A percentile compares a stretch with the other conserved stretches of the same genome.
These are phyloP conservation scores for Thera obeliscata DNA, from an alignment of 2,888 invertebrate genomes.

Conservation along the genomic window DNA sequence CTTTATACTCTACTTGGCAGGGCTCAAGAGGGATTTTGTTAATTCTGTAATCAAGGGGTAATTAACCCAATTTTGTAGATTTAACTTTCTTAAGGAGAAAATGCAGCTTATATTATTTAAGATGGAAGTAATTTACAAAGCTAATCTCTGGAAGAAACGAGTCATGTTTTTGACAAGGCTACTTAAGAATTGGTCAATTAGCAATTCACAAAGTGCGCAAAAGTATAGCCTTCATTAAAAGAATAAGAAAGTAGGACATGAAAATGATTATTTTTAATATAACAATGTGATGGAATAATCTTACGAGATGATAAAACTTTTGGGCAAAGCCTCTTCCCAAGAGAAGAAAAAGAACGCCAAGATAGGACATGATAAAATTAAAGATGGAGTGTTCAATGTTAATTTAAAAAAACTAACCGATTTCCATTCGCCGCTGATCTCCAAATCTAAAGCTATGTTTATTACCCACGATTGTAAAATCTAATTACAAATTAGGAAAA, in stretches of 20 bases:
- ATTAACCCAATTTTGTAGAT: conserved; percentile 28
- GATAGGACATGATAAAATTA: too few relatives aligned
- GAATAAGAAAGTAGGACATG: too few relatives aligned
- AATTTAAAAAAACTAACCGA: not conserved
- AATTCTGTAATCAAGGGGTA: conserved; percentile 31
- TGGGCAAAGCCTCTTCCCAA: too few relatives aligned
- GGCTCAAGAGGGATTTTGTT: conserved; percentile 18
- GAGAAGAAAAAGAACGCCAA: too few relatives aligned
- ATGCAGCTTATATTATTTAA: conserved; percentile 14
- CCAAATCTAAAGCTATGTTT: not conserved
- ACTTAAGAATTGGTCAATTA: not conserved
- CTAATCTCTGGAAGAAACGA: conserved; percentile 17
- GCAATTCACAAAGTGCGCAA: not conserved
- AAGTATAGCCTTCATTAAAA: too few relatives aligned
- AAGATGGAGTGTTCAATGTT: not conserved
- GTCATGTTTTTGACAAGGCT: not conserved
- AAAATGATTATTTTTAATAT: too few relatives aligned
- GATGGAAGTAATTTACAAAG: conserved; percentile 18
- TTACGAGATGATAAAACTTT: too few relatives aligned
- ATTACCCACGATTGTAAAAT: not conserved
- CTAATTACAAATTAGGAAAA: not conserved
- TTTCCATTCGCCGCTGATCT: conserved; percentile 1
- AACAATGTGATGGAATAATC: too few relatives aligned
- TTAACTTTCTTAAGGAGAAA: conserved; percentile 8
- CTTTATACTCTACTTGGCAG: conserved; percentile 23